Evolutionary conservation across 2,888 invertebrate species (phyloP), one percentile per base, ranked within the genome.

Genomic region (Ischnus inquisitorius): DNA sequence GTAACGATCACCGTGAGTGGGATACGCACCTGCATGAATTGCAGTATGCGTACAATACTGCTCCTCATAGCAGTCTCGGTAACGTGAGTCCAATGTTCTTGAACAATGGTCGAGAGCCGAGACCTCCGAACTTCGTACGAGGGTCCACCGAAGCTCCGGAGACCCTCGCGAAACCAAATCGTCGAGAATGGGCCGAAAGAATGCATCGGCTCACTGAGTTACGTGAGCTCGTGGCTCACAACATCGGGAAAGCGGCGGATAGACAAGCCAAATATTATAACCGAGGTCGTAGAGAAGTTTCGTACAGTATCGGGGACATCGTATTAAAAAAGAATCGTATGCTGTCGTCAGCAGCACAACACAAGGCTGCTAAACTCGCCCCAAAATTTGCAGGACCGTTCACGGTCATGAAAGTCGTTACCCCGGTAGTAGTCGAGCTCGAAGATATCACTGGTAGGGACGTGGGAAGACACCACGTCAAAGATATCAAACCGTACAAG

Each of bases 1-100:
- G 57, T 0, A 60, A 60, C 1, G 81, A 87, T 6, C 88, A 88
- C 48, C 62, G 85, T 0, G 43, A 79, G 1, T 88, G 88, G 87
- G 88, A 88, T 22, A 10, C 22, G 1, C 46, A 79, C 14, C 5
- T 71, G 2, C n/a, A 34, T 0, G 79, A 79, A 12, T 28, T 79
- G 2, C 39, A 54, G 19, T 79, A 39, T 14, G 79, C 79, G 1
- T 79, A 79, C 28, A 79, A 71, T 5, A 64, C 78, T 0, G 78
- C 69, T 1, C 34, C 62, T 12, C 69, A 78, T 4, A 39, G 34
- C 10, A 39, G 39, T 12, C 39, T 67, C 1, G 65, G 22, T 6
- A 51, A 51, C 5, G 34, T 64, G 1, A 68, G 67, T 12, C 77
- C 77, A 10, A 60, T 19, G 1, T 77, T 57, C 19, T 22, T 77